Evolutionary conservation across 2,797 vertebrate genomes (phyloP).

Genomic region (Otus scops): DNA sequence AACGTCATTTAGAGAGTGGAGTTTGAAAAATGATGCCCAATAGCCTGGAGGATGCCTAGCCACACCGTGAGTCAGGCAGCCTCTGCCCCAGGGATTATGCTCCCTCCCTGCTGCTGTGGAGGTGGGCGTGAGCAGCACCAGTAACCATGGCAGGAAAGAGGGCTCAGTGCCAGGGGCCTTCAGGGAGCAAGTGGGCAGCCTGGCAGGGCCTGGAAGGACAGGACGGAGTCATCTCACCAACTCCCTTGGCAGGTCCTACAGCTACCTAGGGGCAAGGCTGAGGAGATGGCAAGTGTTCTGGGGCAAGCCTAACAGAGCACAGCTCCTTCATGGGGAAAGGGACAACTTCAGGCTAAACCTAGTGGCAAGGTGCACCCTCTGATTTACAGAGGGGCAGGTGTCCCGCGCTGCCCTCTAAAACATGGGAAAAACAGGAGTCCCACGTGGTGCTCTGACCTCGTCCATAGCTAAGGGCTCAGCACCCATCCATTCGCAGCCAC

Average conservation of each 20-base stretch:
- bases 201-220: not conserved
- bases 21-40: not conserved
- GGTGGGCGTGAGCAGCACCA: not conserved
- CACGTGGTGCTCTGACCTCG: not conserved
- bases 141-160: not conserved
- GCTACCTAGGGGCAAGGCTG: not conserved
- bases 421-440: accelerated
- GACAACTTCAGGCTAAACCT: not conserved
- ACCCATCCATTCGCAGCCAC: not conserved
- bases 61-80: not conserved
- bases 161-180: not conserved
- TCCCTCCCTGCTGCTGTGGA: not conserved
- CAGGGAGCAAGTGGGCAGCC: not conserved
- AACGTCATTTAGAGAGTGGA: not conserved
- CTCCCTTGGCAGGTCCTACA: not conserved
- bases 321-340: not conserved
- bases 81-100: not conserved
- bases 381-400: not conserved
- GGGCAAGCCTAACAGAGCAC: not conserved
- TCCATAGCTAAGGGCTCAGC: not conserved
- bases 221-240: not conserved
- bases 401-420: not conserved
- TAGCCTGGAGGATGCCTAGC: not conserved
- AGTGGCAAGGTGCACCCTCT: not conserved
- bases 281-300: not conserved